Conservation (phyloP, 2,797 vertebrate species). For the Syncerus caffer region DNA sequence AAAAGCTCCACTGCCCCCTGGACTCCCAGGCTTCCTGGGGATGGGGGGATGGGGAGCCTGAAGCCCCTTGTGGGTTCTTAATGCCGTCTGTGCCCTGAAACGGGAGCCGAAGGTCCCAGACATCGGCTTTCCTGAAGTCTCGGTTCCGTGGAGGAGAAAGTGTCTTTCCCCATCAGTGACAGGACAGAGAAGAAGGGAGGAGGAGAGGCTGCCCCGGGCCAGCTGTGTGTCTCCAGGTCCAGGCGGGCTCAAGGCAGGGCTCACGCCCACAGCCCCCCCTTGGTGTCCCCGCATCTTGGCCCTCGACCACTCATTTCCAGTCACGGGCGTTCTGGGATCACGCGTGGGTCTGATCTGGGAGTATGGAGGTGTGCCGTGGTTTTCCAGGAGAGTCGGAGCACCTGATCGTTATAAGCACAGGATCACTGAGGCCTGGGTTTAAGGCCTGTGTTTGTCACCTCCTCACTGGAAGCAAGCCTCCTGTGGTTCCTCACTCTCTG, state of each 20-base stretch:
- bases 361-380: rapidly evolving
- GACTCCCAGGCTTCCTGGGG: background rate
- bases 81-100: background rate
- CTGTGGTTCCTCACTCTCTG: no score
- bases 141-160: rapidly evolving
- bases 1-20: background rate
- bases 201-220: background rate
- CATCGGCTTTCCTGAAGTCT: background rate
- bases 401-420: background rate
- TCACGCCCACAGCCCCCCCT: rapidly evolving
- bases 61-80: rapidly evolving
- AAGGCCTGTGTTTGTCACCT: background rate
- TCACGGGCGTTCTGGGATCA: rapidly evolving
- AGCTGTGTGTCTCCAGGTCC: background rate
- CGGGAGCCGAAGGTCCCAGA: background rate
- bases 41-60: rapidly evolving
- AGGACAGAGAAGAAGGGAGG: background rate
- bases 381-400: background rate
- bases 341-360: rapidly evolving
- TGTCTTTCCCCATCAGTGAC: rapidly evolving
- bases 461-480: background rate
- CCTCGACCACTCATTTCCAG: rapidly evolving
- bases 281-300: background rate
- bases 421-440: background rate
- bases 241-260: background rate